Percentiles rank a stretch among this genome's conserved stretches.
Conservation (phyloP, 2,888 invertebrate genomes). For the Apamea crenata region DNA sequence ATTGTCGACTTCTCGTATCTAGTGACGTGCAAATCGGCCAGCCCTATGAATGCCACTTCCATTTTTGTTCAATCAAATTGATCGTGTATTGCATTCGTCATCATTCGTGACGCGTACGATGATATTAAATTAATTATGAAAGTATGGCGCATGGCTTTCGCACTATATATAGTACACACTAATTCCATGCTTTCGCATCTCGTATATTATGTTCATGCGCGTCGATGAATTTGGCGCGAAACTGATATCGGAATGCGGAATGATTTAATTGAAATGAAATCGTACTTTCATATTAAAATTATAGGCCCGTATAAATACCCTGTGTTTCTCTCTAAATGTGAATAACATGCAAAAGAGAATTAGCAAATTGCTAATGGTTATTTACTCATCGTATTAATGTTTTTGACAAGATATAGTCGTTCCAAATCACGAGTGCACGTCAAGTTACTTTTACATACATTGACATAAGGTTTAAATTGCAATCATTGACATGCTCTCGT, state of each 20-base stretch:
- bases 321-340: neutral
- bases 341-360: neutral
- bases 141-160: slow-evolving; percentile 15
- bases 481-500: neutral
- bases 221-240: slow-evolving; percentile 24
- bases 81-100: slow-evolving; percentile 16
- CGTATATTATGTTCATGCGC: neutral
- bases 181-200: neutral
- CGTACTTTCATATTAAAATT: slow-evolving; percentile 20
- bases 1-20: slow-evolving; percentile 25
- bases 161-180: neutral
- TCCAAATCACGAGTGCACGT: neutral
- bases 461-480: neutral
- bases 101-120: slow-evolving; percentile 1
- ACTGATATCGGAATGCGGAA: slow-evolving; percentile 32
- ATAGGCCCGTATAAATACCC: neutral
- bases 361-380: neutral
- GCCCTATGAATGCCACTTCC: neutral
- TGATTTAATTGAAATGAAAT: neutral
- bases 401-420: neutral
- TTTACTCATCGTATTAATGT: neutral
- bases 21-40: neutral
- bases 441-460: neutral
- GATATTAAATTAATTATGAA: slow-evolving; percentile 12
- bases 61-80: slow-evolving; percentile 48